Conservation (phyloP, 35 echinoderm and acorn worm genomes). For the Ophiothrix spiculata region DNA sequence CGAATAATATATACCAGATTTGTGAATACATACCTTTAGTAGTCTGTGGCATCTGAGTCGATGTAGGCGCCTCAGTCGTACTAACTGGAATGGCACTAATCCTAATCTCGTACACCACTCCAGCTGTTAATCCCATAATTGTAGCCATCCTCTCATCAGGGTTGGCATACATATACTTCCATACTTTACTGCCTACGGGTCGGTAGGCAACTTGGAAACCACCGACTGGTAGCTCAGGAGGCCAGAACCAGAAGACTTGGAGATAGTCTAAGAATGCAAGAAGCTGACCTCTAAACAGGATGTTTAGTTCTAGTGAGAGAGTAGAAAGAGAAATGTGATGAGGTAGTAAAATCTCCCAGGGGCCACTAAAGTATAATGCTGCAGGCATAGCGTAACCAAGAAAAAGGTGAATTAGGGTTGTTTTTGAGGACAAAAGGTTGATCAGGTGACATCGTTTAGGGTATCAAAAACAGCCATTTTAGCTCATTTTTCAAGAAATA, state of each 20-base stretch:
- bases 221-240: neutral
- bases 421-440: neutral
- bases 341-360: neutral
- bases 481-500: neutral
- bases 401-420: neutral
- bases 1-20: too few species aligned
- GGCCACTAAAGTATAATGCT: neutral
- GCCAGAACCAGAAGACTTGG: neutral
- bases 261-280: too few species aligned
- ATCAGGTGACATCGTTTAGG: too few species aligned
- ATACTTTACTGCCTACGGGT: neutral
- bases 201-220: neutral
- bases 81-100: neutral
- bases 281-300: too few species aligned
- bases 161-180: neutral
- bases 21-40: neutral
- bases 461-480: neutral
- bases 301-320: too few species aligned
- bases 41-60: neutral
- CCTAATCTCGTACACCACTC: neutral
- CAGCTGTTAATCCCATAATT: neutral
- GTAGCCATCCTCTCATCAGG: neutral
- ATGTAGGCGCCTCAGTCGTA: neutral
- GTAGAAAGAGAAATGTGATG: neutral
- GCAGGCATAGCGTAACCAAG: neutral